Base-by-base conservation (phyloP, 2,888 invertebrate genomes). In the Orthosia cruda region DNA sequence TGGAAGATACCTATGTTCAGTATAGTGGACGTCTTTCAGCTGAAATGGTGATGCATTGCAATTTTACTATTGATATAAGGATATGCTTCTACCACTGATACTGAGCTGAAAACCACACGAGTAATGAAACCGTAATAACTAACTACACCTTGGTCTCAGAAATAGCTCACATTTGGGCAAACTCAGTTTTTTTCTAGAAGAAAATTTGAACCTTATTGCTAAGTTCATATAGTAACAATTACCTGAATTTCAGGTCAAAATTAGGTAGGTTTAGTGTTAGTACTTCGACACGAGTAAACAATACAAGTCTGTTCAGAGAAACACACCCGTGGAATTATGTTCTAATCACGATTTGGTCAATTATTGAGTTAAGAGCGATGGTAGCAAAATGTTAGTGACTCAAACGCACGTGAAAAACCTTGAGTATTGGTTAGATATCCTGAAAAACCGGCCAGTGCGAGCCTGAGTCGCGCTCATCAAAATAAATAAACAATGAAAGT, bases 241-340 rank as follows among this genome's bases (percentile, higher is more conserved):
- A 50, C 47, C 58, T 55, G 45, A 57, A 40, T 62, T 61, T 12
- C 50, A 12, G 63, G 47, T 23, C 18, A 45, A 65, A 70, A 73
- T 77, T 49, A 23, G 65, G 58, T 74, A 59, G 63, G 49, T 66
- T 40, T 9, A 40, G 40, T 40, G 40, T 32, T 32, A 32, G 69
- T 67, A 68, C 20, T 66, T 70, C 2, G 13, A 76, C 59, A 59
- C 57, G 52, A 58, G 62, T 58, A 82, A 81, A 81, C 67, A 85
- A 74, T 84, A 87, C 80, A 86, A 84, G 80, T 77, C 74, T 78
- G 76, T 82, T 72, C 80, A 49, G 26, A 66, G 59, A 54, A 64
- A 74, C 68, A 9, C 7, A 40, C 47, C 4, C 23, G 20, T n/a
- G 9, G 18, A 40, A 63, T 72, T 20, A 50, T 16, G 16, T 71